phyloP scores from a whole-genome alignment of 2,113 vertebrate species.

The Aegithalos caudatus region DNA sequence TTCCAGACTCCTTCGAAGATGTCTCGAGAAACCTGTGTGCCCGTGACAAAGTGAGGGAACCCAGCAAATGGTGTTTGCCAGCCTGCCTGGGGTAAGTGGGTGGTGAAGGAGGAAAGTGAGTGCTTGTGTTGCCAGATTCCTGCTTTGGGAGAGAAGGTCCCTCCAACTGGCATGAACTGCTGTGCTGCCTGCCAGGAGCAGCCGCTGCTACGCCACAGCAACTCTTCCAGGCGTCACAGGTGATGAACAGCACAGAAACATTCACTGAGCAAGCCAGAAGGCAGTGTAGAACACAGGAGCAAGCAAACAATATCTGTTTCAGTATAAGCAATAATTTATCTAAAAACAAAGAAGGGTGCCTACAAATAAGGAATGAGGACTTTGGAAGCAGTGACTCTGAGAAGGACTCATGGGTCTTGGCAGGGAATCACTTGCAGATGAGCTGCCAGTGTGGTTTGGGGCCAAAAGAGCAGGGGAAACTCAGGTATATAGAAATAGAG shows the following conservation, averaged over 20 bases:
- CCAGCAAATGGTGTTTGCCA: constrained; percentile 47
- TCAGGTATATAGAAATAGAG: background rate
- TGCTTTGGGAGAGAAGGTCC: constrained; percentile 13
- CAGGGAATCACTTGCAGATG: background rate
- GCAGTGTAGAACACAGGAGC: background rate
- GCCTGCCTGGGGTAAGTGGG: constrained; percentile 13
- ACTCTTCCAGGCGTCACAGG: background rate
- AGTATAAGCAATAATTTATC: background rate
- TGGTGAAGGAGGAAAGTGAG: constrained; percentile 9
- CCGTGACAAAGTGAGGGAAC: background rate
- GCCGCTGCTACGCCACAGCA: background rate
- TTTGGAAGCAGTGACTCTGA: background rate
- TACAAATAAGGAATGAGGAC: background rate
- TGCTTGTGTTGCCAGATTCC: background rate
- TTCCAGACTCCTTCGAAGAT: constrained; percentile 3
- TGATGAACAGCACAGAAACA: constrained; percentile 19
- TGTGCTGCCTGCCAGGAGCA: background rate
- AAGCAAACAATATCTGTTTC: background rate
- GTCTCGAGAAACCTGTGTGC: background rate
- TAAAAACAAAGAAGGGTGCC: background rate
- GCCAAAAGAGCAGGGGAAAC: background rate
- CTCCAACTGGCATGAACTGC: constrained; percentile 24
- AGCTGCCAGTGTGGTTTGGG: background rate
- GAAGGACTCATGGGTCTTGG: background rate
- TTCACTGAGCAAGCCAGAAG: background rate